Percentiles rank a stretch among this genome's conserved stretches.
These are phyloP conservation scores for Bembecia ichneumoniformis DNA, from an alignment of 2,888 invertebrate species.

Conservation along the genomic window DNA sequence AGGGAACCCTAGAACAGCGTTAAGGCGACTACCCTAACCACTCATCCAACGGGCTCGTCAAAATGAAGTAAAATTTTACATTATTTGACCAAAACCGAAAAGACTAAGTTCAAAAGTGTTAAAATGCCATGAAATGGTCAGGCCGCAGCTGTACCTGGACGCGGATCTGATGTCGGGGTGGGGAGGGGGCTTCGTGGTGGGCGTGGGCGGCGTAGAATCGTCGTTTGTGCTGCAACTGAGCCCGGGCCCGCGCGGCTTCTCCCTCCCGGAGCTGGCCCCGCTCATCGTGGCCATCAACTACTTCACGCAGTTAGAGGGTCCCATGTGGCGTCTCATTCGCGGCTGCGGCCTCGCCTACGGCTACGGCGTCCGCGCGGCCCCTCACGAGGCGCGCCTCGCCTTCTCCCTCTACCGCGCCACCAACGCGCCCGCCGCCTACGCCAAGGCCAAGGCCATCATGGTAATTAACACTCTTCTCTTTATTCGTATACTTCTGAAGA, in stretches of 20 bases:
- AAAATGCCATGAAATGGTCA: neutral
- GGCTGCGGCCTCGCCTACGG: conserved; percentile 90
- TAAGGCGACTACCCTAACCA: too few species aligned
- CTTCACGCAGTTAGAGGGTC: conserved; percentile 90
- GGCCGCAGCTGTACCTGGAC: conserved; percentile 38
- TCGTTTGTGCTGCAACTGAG: conserved; percentile 79
- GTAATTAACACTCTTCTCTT: conserved; percentile 43
- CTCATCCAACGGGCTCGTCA: too few species aligned
- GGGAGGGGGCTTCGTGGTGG: conserved; percentile 77
- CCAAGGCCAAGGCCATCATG: conserved; percentile 81
- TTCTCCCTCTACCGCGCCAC: conserved; percentile 83
- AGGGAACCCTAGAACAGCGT: too few species aligned
- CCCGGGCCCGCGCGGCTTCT: conserved; percentile 76
- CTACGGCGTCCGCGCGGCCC: conserved; percentile 76
- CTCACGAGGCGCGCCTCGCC: conserved; percentile 79
- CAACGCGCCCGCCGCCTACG: conserved; percentile 84
- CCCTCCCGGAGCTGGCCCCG: conserved; percentile 77
- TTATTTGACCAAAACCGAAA: too few species aligned
- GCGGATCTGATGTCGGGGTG: conserved; percentile 36
- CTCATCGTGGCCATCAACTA: conserved; percentile 87
- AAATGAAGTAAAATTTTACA: too few species aligned
- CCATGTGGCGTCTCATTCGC: conserved; percentile 89
- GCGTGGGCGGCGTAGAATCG: conserved; percentile 87
- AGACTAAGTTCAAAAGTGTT: too few species aligned
- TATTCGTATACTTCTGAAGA: too few species aligned